Evolutionary conservation across 1,140 invertebrate species (phyloP).

Genomic region (Orius insidiosus): DNA sequence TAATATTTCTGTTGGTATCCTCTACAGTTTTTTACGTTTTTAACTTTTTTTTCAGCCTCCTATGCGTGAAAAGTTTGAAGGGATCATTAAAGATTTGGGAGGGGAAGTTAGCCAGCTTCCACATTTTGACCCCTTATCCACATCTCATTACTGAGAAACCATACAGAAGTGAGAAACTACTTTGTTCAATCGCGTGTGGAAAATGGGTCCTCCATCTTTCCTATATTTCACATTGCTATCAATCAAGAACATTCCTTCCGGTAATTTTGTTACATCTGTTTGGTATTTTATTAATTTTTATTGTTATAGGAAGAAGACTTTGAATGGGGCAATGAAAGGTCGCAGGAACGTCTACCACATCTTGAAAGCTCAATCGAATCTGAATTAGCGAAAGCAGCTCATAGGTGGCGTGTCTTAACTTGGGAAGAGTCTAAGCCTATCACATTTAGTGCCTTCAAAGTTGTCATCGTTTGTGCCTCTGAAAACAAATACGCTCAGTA

Average conservation of each 20-base stretch:
- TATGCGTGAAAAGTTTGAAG: constrained; percentile 28
- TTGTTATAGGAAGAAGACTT: constrained; percentile 48
- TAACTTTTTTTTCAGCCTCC: constrained; percentile 26
- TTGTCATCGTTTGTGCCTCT: constrained; percentile 48
- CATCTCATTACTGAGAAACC: constrained; percentile 60
- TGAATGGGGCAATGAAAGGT: constrained; percentile 52
- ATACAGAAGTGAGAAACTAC: constrained; percentile 66
- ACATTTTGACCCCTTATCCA: constrained; percentile 27
- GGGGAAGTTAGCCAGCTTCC: neutral
- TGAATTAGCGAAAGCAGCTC: constrained; percentile 30
- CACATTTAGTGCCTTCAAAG: constrained; percentile 48
- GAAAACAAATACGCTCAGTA: constrained; percentile 43
- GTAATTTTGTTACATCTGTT: constrained; percentile 29
- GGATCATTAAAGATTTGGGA: constrained; percentile 28
- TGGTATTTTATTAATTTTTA: no score
- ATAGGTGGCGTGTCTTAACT: constrained; percentile 42
- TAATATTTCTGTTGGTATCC: no score
- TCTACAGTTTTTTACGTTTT: constrained; percentile 19
- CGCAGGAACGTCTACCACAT: constrained; percentile 27
- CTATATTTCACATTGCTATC: constrained; percentile 50
- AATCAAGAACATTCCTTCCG: constrained; percentile 43
- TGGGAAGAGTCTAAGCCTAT: constrained; percentile 22
- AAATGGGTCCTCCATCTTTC: constrained; percentile 69
- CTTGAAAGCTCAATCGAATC: constrained; percentile 31
- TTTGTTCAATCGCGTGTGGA: constrained; percentile 65